Percentiles rank a stretch among this genome's conserved stretches.
Evolutionary conservation across 2,888 invertebrate species (phyloP).

Genomic region (Drosophila basisetae): DNA sequence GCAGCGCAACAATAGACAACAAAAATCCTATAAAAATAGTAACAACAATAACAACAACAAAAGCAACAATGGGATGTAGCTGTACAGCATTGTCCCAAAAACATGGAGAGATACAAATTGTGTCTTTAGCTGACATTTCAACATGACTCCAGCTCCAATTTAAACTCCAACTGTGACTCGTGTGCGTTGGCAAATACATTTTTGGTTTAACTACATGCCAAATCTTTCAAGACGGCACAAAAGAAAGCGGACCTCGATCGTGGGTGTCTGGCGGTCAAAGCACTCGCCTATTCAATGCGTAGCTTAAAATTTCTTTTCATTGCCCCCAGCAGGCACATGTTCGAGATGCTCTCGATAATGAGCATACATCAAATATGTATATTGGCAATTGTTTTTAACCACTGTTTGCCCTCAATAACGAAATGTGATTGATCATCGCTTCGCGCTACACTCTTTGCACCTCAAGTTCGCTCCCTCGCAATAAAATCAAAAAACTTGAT

Average conservation of each 20-base stretch:
- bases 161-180: slow-evolving; percentile 35
- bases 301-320: slow-evolving; percentile 34
- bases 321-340: slow-evolving; percentile 36
- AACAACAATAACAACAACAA: slow-evolving; percentile 10
- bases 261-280: slow-evolving; percentile 76
- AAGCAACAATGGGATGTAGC: slow-evolving; percentile 47
- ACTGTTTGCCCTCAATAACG: slow-evolving; percentile 64
- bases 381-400: slow-evolving; percentile 48
- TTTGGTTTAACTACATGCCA: slow-evolving; percentile 48
- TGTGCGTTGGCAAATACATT: slow-evolving; percentile 58
- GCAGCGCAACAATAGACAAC: slow-evolving; percentile 52
- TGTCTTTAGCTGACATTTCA: slow-evolving; percentile 73
- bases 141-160: slow-evolving; percentile 62
- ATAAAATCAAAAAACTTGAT: slow-evolving; percentile 27
- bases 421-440: slow-evolving; percentile 70
- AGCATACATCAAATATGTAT: slow-evolving; percentile 23
- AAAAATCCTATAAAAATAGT: slow-evolving; percentile 38
- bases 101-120: slow-evolving; percentile 69
- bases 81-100: slow-evolving; percentile 69
- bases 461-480: slow-evolving; percentile 15
- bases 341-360: slow-evolving; percentile 47
- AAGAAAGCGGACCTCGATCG: slow-evolving; percentile 65
- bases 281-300: slow-evolving; percentile 52
- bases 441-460: slow-evolving; percentile 22
- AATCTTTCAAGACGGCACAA: slow-evolving; percentile 57